Evolutionary conservation across 2,113 vertebrate species (phyloP), one percentile per base, ranked within the genome.

Genomic region (Rhizomys pruinosus): DNA sequence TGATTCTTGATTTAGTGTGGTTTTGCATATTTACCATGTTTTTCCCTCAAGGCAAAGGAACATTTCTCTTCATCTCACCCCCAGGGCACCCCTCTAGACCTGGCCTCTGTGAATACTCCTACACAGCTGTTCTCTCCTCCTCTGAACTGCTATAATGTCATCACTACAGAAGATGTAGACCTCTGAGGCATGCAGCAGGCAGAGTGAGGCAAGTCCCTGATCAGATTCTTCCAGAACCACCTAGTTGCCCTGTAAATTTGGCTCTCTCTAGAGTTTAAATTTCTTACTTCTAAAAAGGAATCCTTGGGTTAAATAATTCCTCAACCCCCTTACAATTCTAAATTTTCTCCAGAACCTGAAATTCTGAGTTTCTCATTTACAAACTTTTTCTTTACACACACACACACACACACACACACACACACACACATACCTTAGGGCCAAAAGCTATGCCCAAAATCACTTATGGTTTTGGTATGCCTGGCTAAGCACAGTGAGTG

Each of bases 381-480:
- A 90, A 85, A 94, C 32, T 77, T 44, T 61, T n/a, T 34, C 34
- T 34, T 74, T 78, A 66, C 32, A 32, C 7, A 25, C 64, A 68
- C 25, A 44, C 42, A 44, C n/a, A 10, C 64, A n/a, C 5, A 79
- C 87, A 63, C 34, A 47, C 42, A 20, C 81, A 68, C 39, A 44
- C 10, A 20, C 76, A 57, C 25, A 32, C 61, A 19, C 42, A 74
- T 27, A 8, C 64, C 27, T 89, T 39, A 80, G 20, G 10, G 22
- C 34, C n/a, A 92, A 94, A 87, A 96, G 7, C n/a, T 87, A 68
- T 93, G 44, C 7, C 39, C 79, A 68, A 91, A 91, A 91, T 69
- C 16, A 37, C 9, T 29, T 15, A 47, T 59, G 44, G n/a, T 19
- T 84, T 47, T 71, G 81, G 12, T 13, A 52, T 29, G 37, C 39